Conservation (phyloP, 2,113 vertebrate species). For the Dolichallabes microphthalmus region DNA sequence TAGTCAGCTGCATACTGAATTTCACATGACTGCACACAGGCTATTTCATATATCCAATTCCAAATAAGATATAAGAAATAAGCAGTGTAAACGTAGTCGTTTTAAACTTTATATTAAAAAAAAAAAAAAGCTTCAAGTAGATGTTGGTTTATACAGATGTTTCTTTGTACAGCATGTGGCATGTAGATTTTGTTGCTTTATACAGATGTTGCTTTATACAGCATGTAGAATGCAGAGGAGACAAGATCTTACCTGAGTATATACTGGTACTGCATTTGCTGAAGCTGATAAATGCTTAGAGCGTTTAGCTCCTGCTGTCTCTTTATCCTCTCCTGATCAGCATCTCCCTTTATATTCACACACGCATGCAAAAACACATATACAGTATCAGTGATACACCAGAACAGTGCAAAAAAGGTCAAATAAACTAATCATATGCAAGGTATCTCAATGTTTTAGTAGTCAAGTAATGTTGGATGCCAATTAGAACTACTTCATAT, state of each 20-base stretch:
- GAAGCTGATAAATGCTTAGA: slow-evolving; percentile 92
- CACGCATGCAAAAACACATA: background rate
- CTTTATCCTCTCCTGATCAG: slow-evolving; percentile 91
- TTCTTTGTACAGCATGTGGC: background rate
- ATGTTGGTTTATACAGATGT: too few species aligned
- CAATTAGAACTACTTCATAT: background rate
- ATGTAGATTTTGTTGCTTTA: too few species aligned
- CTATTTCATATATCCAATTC: background rate
- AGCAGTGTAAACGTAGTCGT: background rate
- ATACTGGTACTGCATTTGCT: slow-evolving; percentile 92
- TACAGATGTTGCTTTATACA: too few species aligned
- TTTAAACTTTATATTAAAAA: background rate
- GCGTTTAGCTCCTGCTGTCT: slow-evolving; percentile 91
- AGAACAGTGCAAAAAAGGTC: background rate
- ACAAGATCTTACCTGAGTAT: slow-evolving; percentile 81
- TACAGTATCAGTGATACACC: background rate
- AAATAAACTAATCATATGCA: background rate
- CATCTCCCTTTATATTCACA: slow-evolving; percentile 75
- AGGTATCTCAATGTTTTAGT: background rate
- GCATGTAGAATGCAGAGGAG: background rate
- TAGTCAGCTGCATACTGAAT: background rate
- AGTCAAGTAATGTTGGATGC: background rate
- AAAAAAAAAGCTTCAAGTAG: background rate
- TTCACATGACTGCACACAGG: background rate
- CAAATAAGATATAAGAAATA: background rate